phyloP scores from a whole-genome alignment of 2,888 invertebrate species.

The Macroteleia sp. region DNA sequence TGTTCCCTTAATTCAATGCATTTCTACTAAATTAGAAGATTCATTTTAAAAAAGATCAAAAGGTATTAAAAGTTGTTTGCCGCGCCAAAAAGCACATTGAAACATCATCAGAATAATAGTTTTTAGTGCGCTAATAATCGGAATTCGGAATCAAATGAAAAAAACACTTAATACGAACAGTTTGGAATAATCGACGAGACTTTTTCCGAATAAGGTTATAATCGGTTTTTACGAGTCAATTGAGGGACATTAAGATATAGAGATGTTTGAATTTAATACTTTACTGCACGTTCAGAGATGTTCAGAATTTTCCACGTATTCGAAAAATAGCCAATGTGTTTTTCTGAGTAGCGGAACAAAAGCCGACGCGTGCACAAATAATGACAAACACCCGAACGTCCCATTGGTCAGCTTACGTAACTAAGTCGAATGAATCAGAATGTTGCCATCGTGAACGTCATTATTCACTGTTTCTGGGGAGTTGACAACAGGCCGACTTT shows the following conservation, averaged over 20 bases:
- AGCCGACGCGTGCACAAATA: slow-evolving; percentile 51
- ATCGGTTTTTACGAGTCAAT: slow-evolving; percentile 28
- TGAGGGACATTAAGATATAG: slow-evolving; percentile 16
- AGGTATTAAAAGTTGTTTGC: too few species aligned
- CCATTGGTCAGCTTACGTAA: slow-evolving; percentile 52
- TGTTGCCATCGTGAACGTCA: slow-evolving; percentile 45
- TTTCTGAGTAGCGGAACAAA: slow-evolving; percentile 45
- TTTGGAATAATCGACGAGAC: slow-evolving; percentile 5
- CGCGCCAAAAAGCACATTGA: slow-evolving; percentile 20
- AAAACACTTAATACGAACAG: slow-evolving; percentile 8
- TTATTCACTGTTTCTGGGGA: slow-evolving; percentile 49
- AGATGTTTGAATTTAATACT: slow-evolving; percentile 22
- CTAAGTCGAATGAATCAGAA: slow-evolving; percentile 42
- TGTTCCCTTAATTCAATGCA: too few species aligned
- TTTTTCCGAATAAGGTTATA: slow-evolving; percentile 19
- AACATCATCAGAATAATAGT: slow-evolving; percentile 24
- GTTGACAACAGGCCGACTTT: slow-evolving; percentile 54
- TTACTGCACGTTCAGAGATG: slow-evolving; percentile 8
- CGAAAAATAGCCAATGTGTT: slow-evolving; percentile 14
- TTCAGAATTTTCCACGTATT: slow-evolving; percentile 30
- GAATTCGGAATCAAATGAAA: slow-evolving; percentile 9
- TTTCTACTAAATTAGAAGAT: too few species aligned
- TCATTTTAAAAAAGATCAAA: too few species aligned
- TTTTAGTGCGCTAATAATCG: slow-evolving; percentile 24
- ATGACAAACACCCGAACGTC: slow-evolving; percentile 28